Conservation (phyloP, 2,888 invertebrate genomes). For the Ichneumoninae sp. region DNA sequence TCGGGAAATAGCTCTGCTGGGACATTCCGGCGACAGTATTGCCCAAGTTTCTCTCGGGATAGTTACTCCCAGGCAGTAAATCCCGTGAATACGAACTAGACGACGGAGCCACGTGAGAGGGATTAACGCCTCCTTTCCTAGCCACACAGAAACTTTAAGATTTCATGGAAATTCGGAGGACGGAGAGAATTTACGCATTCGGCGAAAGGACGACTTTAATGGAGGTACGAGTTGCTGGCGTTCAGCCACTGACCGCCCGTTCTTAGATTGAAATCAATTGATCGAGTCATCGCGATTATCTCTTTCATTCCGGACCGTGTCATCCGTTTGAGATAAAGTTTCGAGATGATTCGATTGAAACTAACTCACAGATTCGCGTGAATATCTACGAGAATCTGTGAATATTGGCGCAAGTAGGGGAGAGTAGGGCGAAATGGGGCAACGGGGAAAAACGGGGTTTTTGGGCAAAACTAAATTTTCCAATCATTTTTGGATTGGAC, state of each 20-base stretch:
- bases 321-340: background rate
- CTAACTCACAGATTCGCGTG: background rate
- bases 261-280: background rate
- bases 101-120: constrained; percentile 25
- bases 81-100: constrained; percentile 39
- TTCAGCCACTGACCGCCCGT: background rate
- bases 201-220: background rate
- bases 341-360: background rate
- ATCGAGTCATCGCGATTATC: background rate
- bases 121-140: constrained; percentile 49
- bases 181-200: constrained; percentile 19
- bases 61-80: constrained; percentile 34
- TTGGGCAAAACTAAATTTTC: no score
- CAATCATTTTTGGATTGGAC: no score
- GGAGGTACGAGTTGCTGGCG: constrained; percentile 2
- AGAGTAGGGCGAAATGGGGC: no score
- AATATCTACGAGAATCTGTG: no score
- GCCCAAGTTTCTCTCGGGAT: constrained; percentile 53
- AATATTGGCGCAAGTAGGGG: no score
- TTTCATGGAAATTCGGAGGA: constrained; percentile 16
- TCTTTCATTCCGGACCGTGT: background rate
- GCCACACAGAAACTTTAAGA: constrained; percentile 26
- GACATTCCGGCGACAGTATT: constrained; percentile 25
- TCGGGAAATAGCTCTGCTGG: constrained; percentile 27
- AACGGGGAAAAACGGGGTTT: no score